Evolutionary conservation across 2,797 vertebrate genomes (phyloP).

Genomic region (Danionella dracula): DNA sequence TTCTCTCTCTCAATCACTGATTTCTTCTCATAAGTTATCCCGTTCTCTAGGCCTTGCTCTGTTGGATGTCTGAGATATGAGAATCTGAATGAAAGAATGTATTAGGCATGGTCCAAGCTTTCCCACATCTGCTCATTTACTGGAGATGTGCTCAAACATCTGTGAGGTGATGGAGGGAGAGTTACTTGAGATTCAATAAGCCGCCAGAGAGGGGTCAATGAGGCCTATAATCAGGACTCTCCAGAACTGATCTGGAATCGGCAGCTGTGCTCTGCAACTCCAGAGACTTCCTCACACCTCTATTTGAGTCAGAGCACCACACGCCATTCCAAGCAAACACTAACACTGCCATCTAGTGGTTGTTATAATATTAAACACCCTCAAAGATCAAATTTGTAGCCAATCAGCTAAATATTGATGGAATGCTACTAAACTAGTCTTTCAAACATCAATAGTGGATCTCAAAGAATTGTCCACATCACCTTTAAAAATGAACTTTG

Average conservation of each 20-base stretch:
- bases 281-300: background rate
- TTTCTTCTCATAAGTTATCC: slow-evolving; percentile 19
- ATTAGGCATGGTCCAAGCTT: slow-evolving; percentile 48
- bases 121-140: slow-evolving; percentile 56
- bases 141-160: slow-evolving; percentile 46
- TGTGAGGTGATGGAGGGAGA: slow-evolving; percentile 34
- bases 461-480: too few species aligned
- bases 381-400: too few species aligned
- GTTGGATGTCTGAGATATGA: slow-evolving; percentile 62
- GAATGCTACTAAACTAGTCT: too few species aligned
- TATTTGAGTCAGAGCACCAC: slow-evolving; percentile 13
- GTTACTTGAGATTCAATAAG: slow-evolving; percentile 53
- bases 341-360: slow-evolving; percentile 66
- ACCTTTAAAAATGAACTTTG: too few species aligned
- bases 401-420: too few species aligned
- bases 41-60: slow-evolving; percentile 10
- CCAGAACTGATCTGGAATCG: slow-evolving; percentile 41
- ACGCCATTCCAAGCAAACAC: slow-evolving; percentile 17
- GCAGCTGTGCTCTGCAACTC: slow-evolving; percentile 49
- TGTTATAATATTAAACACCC: background rate
- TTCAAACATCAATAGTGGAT: too few species aligned
- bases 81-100: slow-evolving; percentile 42
- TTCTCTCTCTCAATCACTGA: background rate
- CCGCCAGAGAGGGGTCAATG: slow-evolving; percentile 52
- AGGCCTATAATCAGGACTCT: slow-evolving; percentile 56